Evolutionary conservation across 2,888 invertebrate genomes (phyloP), one percentile per base, ranked within the genome.

Genomic region (Patella ulyssiponensis): DNA sequence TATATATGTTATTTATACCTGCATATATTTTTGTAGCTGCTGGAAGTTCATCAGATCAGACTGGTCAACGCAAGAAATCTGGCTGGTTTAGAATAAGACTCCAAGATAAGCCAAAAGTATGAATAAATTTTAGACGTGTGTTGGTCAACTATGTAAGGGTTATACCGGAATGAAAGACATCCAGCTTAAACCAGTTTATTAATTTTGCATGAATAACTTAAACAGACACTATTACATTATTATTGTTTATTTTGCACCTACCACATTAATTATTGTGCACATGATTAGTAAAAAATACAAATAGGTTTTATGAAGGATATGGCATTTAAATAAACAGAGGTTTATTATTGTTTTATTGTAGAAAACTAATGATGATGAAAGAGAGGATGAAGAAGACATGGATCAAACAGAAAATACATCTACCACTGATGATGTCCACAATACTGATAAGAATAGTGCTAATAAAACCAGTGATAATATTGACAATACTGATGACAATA

Each of bases 351-450:
- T 51, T 20, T 52, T 71, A 33, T 58, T 73, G 44, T 71, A 79
- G n/a, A 58, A 79, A 64, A 71, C 23, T 69, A 69, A 23, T 70
- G 56, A 69, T 17, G 51, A 58, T 56, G 64, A 75, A 17, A 53
- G 23, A 14, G 58, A 69, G 17, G 71, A 70, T 27, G 58, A 75
- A 17, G 54, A 71, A 73, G 75, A 75, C 17, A 71, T 54, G 11
- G 71, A 78, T 56, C 51, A 77, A 20, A 69, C 44, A 51, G 69
- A 51, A 69, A 69, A 73, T 58, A 54, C 73, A 15, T 64, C 64
- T 44, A 23, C 44, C 71, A 54, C 70, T 75, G 23, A 75, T 33
- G 33, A 52, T 27, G 15, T 27, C 20, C 9, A 64, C 33, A 33
- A 64, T 27, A 54, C 9, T 72, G 56, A 20, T 73, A 51, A 73